Evolutionary conservation across 1,140 invertebrate species (phyloP).

Genomic region (Littorina saxatilis): DNA sequence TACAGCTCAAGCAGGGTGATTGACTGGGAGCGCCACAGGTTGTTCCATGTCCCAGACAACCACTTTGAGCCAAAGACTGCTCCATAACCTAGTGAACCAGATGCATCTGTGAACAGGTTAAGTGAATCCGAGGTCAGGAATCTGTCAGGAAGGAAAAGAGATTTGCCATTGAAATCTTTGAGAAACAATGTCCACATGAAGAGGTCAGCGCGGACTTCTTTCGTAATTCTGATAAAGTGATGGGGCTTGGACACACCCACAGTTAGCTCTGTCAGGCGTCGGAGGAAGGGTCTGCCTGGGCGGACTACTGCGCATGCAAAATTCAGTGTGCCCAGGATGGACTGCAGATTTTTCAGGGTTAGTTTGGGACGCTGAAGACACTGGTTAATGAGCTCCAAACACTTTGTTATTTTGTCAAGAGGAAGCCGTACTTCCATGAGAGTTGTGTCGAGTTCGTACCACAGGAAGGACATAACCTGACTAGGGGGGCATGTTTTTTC

Average conservation of each 20-base stretch:
- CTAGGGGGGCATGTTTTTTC: background rate
- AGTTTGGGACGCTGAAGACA: background rate
- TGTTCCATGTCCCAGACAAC: conserved; percentile 24
- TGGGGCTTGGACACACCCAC: background rate
- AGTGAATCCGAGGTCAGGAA: background rate
- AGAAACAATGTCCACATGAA: background rate
- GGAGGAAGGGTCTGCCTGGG: background rate
- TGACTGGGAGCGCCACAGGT: background rate
- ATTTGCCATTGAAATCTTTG: background rate
- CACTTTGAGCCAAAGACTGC: conserved; percentile 25
- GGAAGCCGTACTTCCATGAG: background rate
- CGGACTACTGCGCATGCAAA: background rate
- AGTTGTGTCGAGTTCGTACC: background rate
- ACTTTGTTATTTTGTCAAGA: background rate
- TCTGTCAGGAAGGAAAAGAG: background rate
- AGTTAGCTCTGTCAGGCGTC: background rate
- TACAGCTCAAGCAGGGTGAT: conserved; percentile 35
- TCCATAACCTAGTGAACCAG: conserved; percentile 16
- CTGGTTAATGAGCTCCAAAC: background rate
- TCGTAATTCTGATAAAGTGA: background rate
- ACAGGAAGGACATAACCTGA: background rate
- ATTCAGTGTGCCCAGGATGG: background rate
- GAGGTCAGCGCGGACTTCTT: background rate
- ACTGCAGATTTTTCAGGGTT: background rate
- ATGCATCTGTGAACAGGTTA: conserved; percentile 39